Conservation (phyloP, 2,797 vertebrate species). For the Selene dorsalis region DNA sequence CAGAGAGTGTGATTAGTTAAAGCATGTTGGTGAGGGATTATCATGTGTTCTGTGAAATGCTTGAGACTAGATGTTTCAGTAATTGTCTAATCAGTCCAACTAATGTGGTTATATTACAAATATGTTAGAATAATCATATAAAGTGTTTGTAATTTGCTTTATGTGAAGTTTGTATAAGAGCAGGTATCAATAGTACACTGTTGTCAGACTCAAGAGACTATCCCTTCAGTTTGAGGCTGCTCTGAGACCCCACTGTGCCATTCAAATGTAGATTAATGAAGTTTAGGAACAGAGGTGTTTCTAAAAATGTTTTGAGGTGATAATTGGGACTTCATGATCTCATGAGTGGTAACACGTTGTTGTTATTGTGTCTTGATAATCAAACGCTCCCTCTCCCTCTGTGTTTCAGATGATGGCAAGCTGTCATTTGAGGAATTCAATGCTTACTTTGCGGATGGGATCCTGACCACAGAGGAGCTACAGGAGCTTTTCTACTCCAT, state of each 20-base stretch:
- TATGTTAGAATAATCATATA: neutral
- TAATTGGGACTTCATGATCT: neutral
- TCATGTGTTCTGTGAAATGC: neutral
- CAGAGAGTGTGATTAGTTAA: neutral
- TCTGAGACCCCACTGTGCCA: too few species aligned
- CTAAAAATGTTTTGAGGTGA: neutral
- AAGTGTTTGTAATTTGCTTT: too few species aligned
- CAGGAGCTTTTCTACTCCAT: slow-evolving; percentile 94
- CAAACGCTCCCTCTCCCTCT: neutral
- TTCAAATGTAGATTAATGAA: too few species aligned
- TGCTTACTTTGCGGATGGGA: slow-evolving; percentile 93
- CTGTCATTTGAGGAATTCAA: slow-evolving; percentile 98
- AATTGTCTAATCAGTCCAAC: neutral
- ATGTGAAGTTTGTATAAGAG: too few species aligned
- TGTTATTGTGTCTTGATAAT: neutral
- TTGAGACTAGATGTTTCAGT: neutral
- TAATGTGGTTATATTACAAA: neutral
- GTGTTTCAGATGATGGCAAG: slow-evolving; percentile 92
- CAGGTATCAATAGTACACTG: too few species aligned
- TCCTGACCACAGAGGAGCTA: slow-evolving; percentile 93
- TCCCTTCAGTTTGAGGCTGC: too few species aligned
- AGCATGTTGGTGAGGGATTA: neutral
- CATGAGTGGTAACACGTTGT: neutral
- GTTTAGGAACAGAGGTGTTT: too few species aligned
- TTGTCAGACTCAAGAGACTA: too few species aligned